Evolutionary conservation across 1,140 invertebrate species (phyloP).

Genomic region (Conopomorpha cramerella): DNA sequence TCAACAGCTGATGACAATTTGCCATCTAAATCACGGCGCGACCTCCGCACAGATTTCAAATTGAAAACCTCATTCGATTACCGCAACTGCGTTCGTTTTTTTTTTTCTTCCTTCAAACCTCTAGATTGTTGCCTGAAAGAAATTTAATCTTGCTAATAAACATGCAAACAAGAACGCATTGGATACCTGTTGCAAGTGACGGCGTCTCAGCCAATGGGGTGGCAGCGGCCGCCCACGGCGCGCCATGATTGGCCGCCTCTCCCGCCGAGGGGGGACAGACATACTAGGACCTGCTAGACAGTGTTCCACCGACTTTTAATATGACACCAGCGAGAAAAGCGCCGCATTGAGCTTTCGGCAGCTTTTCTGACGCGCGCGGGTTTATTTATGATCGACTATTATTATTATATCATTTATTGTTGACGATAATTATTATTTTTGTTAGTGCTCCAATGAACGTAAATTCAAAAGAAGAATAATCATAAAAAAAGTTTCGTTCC

Average conservation of each 20-base stretch:
- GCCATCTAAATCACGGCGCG: not conserved
- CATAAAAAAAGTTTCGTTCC: not conserved
- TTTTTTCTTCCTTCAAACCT: no score
- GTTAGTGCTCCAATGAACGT: not conserved
- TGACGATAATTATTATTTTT: not conserved
- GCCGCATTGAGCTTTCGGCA: slow-evolving; percentile 50
- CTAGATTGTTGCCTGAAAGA: slow-evolving; percentile 37
- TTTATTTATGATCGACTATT: slow-evolving; percentile 2
- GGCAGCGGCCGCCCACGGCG: slow-evolving; percentile 42
- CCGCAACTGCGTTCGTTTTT: slow-evolving; percentile 14
- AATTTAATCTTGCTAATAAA: slow-evolving; percentile 58
- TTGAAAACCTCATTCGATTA: slow-evolving; percentile 16
- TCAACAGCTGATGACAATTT: no score
- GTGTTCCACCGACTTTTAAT: slow-evolving; percentile 21
- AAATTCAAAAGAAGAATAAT: not conserved
- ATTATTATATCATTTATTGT: slow-evolving; percentile 7
- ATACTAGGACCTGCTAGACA: no score
- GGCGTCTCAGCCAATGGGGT: slow-evolving; percentile 25
- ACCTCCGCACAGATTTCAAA: not conserved
- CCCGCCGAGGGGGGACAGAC: slow-evolving; percentile 21
- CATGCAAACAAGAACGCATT: slow-evolving; percentile 48
- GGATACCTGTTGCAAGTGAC: slow-evolving; percentile 42
- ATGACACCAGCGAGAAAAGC: slow-evolving; percentile 49
- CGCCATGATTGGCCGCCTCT: slow-evolving; percentile 23
- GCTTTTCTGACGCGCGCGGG: slow-evolving; percentile 38